A percentile compares a stretch with the other conserved stretches of the same genome.
These are phyloP conservation scores for Labeo rohita DNA, from an alignment of 2,113 vertebrate species.

Conservation along the genomic window DNA sequence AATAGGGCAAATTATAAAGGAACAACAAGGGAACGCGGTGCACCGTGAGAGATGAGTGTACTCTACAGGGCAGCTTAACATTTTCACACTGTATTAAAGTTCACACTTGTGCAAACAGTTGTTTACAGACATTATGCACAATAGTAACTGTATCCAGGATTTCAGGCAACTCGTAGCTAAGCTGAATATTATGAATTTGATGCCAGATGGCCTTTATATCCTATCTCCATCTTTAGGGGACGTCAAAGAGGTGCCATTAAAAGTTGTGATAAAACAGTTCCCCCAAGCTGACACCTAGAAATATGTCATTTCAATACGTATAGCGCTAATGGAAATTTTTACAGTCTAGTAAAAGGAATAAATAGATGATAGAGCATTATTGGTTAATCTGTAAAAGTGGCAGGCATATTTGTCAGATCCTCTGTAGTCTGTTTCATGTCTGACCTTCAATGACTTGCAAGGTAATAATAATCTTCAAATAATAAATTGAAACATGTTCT, in stretches of 20 bases:
- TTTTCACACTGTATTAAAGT: conserved; percentile 26
- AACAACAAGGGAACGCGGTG: background rate
- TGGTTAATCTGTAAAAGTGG: conserved; percentile 64
- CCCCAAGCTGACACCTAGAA: background rate
- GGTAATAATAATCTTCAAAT: background rate
- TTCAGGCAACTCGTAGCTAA: background rate
- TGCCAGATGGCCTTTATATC: background rate
- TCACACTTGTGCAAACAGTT: conserved; percentile 15
- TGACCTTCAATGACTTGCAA: background rate
- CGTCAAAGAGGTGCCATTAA: conserved; percentile 5
- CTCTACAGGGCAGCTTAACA: background rate
- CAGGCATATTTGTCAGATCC: conserved; percentile 64
- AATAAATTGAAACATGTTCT: background rate
- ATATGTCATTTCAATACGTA: conserved; percentile 60
- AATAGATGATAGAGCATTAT: conserved; percentile 66
- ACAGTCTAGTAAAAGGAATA: conserved; percentile 65
- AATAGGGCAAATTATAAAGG: conserved; percentile 23
- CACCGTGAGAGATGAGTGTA: background rate
- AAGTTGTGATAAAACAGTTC: background rate
- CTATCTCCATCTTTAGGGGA: background rate
- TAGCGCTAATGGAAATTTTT: conserved; percentile 65
- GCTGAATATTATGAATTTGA: conserved; percentile 19
- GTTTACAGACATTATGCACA: background rate
- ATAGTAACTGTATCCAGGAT: background rate
- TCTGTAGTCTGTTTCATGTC: conserved; percentile 32